Conservation (phyloP, 2,888 invertebrate genomes). For the Trichogramma dendrolimi region DNA sequence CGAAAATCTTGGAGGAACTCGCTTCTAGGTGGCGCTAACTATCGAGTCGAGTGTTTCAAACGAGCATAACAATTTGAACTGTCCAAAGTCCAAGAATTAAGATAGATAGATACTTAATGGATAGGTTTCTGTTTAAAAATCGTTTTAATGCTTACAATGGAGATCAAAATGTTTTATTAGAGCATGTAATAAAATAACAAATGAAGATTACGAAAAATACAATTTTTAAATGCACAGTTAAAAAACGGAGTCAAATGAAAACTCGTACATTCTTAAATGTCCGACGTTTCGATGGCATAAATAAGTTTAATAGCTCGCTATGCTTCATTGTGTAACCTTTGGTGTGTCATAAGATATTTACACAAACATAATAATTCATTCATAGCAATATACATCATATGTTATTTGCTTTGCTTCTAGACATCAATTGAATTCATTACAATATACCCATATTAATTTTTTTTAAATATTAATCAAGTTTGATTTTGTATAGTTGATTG, state of each 20-base stretch:
- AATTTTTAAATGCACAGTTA: not conserved
- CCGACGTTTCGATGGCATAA: no score
- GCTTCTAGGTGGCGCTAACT: no score
- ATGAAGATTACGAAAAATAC: conserved; percentile 1
- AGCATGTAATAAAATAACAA: not conserved
- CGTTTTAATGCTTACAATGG: not conserved
- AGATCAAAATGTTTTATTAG: conserved; percentile 5
- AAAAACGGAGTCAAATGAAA: conserved; percentile 11
- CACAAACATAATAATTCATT: conserved; percentile 26
- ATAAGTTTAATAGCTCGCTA: no score
- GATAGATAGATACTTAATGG: no score
- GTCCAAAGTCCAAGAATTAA: no score
- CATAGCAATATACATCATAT: conserved; percentile 19
- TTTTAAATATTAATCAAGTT: conserved; percentile 9
- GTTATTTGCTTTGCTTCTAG: conserved; percentile 25
- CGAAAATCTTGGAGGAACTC: no score
- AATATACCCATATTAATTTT: not conserved
- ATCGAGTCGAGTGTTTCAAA: no score
- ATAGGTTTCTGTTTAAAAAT: no score
- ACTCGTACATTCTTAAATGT: conserved; percentile 7
- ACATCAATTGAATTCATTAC: conserved; percentile 22
- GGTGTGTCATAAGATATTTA: conserved; percentile 24
- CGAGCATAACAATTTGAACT: no score
- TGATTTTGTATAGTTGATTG: conserved; percentile 6
- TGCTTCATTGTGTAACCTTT: conserved; percentile 12